Evolutionary conservation across 2,888 invertebrate genomes (phyloP).

Genomic region (Polylopha cassiicola): DNA sequence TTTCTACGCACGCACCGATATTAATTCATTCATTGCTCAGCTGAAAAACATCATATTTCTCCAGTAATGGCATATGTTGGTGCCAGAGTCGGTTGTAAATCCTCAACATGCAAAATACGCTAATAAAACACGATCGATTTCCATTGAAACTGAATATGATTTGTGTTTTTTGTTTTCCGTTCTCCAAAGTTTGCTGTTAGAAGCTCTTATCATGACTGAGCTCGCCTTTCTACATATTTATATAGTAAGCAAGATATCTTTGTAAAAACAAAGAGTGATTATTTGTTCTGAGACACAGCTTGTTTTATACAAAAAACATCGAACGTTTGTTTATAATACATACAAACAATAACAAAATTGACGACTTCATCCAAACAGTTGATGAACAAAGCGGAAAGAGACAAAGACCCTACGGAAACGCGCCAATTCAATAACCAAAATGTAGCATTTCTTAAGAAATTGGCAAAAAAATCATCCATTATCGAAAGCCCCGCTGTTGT

Average conservation of each 20-base stretch:
- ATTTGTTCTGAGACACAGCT: no score
- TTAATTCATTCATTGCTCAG: constrained; percentile 64
- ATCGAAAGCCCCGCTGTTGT: constrained; percentile 55
- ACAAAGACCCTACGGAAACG: constrained; percentile 27
- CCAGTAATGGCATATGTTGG: constrained; percentile 52
- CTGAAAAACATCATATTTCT: constrained; percentile 67
- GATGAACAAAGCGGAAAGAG: constrained; percentile 30
- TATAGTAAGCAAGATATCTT: no score
- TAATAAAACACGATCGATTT: constrained; percentile 17
- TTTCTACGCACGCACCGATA: constrained; percentile 38
- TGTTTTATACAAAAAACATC: constrained; percentile 11
- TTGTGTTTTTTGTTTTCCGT: no score
- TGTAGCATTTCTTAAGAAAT: constrained; percentile 41
- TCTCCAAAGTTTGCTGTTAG: no score
- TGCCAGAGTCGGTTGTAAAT: constrained; percentile 40
- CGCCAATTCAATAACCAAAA: constrained; percentile 36
- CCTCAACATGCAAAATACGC: constrained; percentile 32
- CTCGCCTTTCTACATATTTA: no score
- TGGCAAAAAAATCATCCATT: constrained; percentile 42
- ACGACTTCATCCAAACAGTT: constrained; percentile 35
- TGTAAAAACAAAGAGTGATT: no score
- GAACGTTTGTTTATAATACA: constrained; percentile 9
- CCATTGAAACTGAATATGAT: no score
- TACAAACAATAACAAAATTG: constrained; percentile 31
- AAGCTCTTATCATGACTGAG: no score